Base-by-base conservation (phyloP, 2,113 vertebrate genomes). In the Pyrgilauda ruficollis region DNA sequence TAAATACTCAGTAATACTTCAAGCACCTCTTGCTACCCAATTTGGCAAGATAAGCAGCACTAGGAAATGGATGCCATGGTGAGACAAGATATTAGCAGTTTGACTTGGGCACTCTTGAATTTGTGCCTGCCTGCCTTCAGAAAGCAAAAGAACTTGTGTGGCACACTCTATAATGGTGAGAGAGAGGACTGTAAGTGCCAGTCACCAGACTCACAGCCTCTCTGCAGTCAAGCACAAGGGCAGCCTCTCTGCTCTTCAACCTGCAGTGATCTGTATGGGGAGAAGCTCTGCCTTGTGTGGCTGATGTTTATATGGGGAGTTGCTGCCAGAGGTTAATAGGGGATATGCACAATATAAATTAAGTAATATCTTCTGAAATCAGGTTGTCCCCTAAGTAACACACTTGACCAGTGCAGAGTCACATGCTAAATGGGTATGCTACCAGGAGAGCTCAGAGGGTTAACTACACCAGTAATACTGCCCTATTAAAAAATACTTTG, bases 11-110 rank as follows among this genome's bases (percentile, higher is more conserved):
- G 28, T 86, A 92, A 94, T 89, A 94, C 44, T 86, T 91, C 72
- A 89, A 93, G 94, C 85, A 96, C 91, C 83, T 93, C 80, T 87
- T 94, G 76, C 85, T 95, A 90, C 62, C n/a, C 80, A 55, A 1
- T 78, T 86, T 81, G 85, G 66, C 89, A 90, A 77, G 20, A 50
- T 55, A 66, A 95, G 85, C 92, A 94, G 94, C 94, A 95, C 75
- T 77, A 83, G 89, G 41, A 33, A 63, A 85, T 33, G 35, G 43
- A 81, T 69, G 70, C 89, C 63, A 39, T 3, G 8, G 78, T 2
- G 1, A 68, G 89, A 74, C 61, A 75, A 76, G 44, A 69, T 82
- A 49, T 30, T 56, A 83, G 16, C 49, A 72, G 19, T 46, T 56
- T n/a, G 70, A 79, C 66, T 63, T 1, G 1, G 64, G 47, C 67